Evolutionary conservation across 2,888 invertebrate genomes (phyloP), one percentile per base, ranked within the genome.

Genomic region (Acronicta alni): DNA sequence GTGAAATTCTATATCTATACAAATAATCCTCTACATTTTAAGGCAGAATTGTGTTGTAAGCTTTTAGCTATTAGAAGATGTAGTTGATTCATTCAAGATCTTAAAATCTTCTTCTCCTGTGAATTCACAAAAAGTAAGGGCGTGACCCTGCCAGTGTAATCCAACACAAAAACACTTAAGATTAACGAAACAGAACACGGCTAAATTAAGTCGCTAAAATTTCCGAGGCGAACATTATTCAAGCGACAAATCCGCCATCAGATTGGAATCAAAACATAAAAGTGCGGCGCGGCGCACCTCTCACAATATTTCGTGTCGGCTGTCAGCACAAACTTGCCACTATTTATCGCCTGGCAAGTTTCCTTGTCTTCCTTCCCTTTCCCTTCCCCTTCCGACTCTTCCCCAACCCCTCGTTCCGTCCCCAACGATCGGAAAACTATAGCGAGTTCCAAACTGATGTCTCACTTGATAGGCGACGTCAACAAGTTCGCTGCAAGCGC

Each of bases 391-490:
- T 8, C 10, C 23, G 9, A 32, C 10, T 47, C 44, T 23, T 8
- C 20, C n/a, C 35, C n/a, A n/a, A 35, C 35, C 35, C 32, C 26
- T 37, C n/a, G 44, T 42, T 39, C 43, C 64, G 62, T 49, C 51
- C 56, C 72, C 54, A 77, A 66, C 75, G 51, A 71, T 76, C 75
- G 79, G 79, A 80, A 81, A 81, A 82, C 82, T 80, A 80, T 72
- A 78, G 77, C 76, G 72, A 80, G 79, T 77, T 82, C 45, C 63
- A 63, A 81, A 82, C 82, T 81, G 81, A 81, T 81, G 82, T 81
- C 75, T 79, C 69, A 73, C 77, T 77, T 76, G 82, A 83, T 81
- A 82, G 77, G 67, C 68, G 61, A 61, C 77, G 78, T 80, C 81
- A 76, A 79, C 80, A 78, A 82, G 77, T 78, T 78, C 54, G 20